These are phyloP conservation scores for Tortrix viridana DNA, from an alignment of 2,888 invertebrate genomes.

Conservation along the genomic window DNA sequence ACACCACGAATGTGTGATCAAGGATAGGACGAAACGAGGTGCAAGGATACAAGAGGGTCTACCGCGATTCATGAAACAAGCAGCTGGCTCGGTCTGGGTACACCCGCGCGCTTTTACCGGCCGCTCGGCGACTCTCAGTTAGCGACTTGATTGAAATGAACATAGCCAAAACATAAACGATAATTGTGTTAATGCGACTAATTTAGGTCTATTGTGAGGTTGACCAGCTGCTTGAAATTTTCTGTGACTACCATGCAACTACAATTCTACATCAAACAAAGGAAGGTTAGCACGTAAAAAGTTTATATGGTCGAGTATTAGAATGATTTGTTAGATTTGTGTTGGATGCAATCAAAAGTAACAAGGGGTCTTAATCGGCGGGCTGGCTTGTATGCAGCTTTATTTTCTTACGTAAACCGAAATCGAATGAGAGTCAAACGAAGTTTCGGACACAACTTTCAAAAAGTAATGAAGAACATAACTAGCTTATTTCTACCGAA, in stretches of 20 bases:
- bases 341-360: slow-evolving; percentile 70
- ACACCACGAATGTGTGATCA: slow-evolving; percentile 65
- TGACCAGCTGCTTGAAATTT: not conserved
- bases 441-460: slow-evolving; percentile 12
- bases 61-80: slow-evolving; percentile 12
- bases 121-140: no score
- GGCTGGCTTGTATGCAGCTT: slow-evolving; percentile 59
- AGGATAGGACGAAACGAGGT: slow-evolving; percentile 46
- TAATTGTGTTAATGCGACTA: no score
- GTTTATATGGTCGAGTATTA: slow-evolving; percentile 33
- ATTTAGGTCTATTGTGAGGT: no score
- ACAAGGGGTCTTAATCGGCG: slow-evolving; percentile 80
- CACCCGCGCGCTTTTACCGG: not conserved
- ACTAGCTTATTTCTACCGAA: not conserved
- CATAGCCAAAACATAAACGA: no score
- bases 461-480: not conserved
- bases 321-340: slow-evolving; percentile 50
- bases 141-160: no score
- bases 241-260: slow-evolving; percentile 34
- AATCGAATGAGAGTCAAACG: slow-evolving; percentile 21
- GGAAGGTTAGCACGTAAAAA: slow-evolving; percentile 36
- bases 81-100: not conserved
- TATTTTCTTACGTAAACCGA: slow-evolving; percentile 22
- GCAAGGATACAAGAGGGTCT: slow-evolving; percentile 28
- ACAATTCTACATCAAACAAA: slow-evolving; percentile 29